Conservation (phyloP, 2,113 vertebrate species). For the Catharus fuscescens region DNA sequence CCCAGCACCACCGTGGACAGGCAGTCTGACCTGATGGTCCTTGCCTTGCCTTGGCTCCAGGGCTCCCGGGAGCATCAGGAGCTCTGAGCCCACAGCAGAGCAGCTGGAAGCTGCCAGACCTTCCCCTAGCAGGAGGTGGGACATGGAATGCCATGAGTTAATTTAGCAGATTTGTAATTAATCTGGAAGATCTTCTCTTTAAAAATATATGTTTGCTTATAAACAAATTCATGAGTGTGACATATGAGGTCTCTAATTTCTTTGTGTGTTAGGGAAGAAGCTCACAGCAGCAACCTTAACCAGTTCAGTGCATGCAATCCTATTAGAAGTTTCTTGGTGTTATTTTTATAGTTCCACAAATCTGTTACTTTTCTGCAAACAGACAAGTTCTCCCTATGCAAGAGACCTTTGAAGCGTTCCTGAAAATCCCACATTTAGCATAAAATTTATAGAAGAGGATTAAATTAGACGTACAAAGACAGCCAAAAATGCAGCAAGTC, state of each 20-base stretch:
- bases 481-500: background rate
- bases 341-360: background rate
- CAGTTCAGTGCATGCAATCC: background rate
- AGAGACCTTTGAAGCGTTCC: background rate
- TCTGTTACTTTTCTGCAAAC: background rate
- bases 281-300: background rate
- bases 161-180: background rate
- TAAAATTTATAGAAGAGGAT: background rate
- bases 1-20: rapidly evolving
- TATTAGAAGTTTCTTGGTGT: background rate
- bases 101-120: background rate
- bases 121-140: background rate
- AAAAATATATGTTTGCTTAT: background rate
- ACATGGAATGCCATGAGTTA: background rate
- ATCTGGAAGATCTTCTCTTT: background rate
- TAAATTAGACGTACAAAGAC: background rate
- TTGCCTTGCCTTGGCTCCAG: background rate
- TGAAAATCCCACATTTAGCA: background rate
- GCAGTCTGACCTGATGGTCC: background rate
- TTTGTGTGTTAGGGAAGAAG: background rate
- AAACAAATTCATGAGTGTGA: background rate
- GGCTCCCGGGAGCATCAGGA: background rate
- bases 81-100: background rate
- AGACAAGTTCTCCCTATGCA: background rate
- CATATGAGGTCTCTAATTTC: background rate